These are phyloP conservation scores for Mareca strepera DNA, from an alignment of 2,797 vertebrate species.

Conservation along the genomic window DNA sequence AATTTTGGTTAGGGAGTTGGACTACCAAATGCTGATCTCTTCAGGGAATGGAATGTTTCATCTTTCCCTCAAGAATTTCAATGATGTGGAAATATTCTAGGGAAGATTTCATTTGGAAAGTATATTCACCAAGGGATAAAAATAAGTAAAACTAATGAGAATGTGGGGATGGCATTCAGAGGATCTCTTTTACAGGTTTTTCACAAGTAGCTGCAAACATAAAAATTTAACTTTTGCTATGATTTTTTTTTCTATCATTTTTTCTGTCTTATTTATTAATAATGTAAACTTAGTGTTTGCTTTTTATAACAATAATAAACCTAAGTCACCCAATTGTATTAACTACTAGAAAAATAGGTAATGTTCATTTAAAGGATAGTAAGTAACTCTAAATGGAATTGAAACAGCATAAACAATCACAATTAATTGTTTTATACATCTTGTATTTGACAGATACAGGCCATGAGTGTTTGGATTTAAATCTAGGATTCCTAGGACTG, in stretches of 20 bases:
- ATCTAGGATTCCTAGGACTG: background rate
- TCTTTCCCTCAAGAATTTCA: background rate
- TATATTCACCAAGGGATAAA: background rate
- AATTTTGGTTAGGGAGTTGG: background rate
- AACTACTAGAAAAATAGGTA: background rate
- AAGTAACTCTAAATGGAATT: background rate
- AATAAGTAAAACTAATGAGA: background rate
- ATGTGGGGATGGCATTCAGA: background rate
- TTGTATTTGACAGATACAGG: background rate
- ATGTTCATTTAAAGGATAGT: background rate
- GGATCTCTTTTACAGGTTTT: background rate
- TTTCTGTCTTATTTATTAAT: too few relatives aligned
- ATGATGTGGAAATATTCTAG: background rate
- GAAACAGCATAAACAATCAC: background rate
- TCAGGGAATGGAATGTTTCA: constrained; percentile 20
- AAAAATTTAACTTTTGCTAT: background rate
- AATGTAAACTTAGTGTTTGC: background rate
- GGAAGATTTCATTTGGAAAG: constrained; percentile 3
- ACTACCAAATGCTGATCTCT: constrained; percentile 14
- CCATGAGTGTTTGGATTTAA: constrained; percentile 30
- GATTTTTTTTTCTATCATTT: background rate
- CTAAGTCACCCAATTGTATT: background rate
- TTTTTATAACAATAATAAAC: background rate
- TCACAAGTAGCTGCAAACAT: background rate
- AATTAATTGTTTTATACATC: background rate